Base-by-base conservation (phyloP, 1,140 invertebrate species). In the Conus ventricosus region DNA sequence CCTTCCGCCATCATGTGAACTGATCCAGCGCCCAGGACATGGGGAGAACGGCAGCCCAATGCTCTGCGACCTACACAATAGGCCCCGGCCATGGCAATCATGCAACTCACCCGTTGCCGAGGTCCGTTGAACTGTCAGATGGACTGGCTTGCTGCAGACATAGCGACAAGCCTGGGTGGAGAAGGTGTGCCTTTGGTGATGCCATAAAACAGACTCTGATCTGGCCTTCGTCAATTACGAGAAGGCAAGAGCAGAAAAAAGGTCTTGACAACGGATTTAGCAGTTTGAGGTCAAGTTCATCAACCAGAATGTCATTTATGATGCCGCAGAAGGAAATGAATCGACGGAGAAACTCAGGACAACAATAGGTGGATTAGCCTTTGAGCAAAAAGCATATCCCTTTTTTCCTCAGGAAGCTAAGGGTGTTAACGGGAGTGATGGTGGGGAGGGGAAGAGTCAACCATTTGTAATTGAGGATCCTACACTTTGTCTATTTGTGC, bases 321-420 rank as follows among this genome's bases (percentile, higher is more conserved):
- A 85, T 25, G 84, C 71, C 20, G n/a, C 84, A 85, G 60, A 85
- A 85, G 51, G 60, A 85, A 85, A 85, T 85, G 84, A 55, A 20
- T 51, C 80, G 39, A 23, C 80, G 80, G 6, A 81, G 51, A 23
- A 23, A 54, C 39, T 54, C 53, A 17, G 5, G 25, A 78, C 8
- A 39, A 27, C 11, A 23, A 51, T 27, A 39, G 11, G 76, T 25
- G 7, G 76, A 10, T 1, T 78, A 51, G 39, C 0, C 5, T 8
- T 8, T 75, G 8, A 75, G n/a, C 15, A 75, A 8, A 20, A 0
- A 39, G 39, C 3, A 3, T 39, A 39, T 39, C 39, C 39, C 39
- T 39, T 39, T 39, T 39, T 39, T 39, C 39, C 39, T 39, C 39
- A 1, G 39, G 39, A 39, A 39, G 39, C 39, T 39, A 39, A 39